Conservation (phyloP, 2,797 vertebrate species). For the Enteromius mattozi region DNA sequence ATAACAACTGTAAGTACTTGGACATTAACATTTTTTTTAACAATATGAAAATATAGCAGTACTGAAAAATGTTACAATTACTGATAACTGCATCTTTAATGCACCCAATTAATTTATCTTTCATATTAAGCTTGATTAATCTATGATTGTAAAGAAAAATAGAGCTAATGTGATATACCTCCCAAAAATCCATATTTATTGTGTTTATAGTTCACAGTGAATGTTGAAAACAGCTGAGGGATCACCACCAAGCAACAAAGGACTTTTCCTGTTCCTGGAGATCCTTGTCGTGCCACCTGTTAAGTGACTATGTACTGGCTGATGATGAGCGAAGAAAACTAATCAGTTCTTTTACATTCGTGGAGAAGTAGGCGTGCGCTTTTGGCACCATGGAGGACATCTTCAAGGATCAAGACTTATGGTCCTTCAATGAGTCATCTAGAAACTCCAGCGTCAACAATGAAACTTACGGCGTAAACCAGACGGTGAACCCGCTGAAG, state of each 20-base stretch:
- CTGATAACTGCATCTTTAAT: neutral
- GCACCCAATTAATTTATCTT: too few species aligned
- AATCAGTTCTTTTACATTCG: neutral
- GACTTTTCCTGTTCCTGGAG: neutral
- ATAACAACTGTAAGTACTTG: constrained; percentile 45
- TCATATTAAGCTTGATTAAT: neutral
- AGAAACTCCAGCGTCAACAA: constrained; percentile 72
- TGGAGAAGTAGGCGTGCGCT: constrained; percentile 27
- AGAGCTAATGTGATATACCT: neutral
- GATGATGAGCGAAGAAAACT: constrained; percentile 18
- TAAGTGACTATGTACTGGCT: neutral
- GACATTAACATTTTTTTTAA: neutral
- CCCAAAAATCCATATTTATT: neutral
- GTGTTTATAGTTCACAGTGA: constrained; percentile 8
- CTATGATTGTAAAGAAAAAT: neutral
- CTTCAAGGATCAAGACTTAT: constrained; percentile 64
- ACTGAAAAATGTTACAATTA: neutral
- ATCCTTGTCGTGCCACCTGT: neutral
- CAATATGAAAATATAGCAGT: neutral
- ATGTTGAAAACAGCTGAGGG: constrained; percentile 12
- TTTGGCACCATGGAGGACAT: constrained; percentile 72
- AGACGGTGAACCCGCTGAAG: constrained; percentile 80
- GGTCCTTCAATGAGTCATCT: constrained; percentile 71
- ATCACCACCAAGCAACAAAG: neutral
- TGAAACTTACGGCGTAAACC: constrained; percentile 73